These are phyloP conservation scores for Cynopterus brachyotis DNA, from an alignment of 2,113 vertebrate genomes.

Conservation along the genomic window DNA sequence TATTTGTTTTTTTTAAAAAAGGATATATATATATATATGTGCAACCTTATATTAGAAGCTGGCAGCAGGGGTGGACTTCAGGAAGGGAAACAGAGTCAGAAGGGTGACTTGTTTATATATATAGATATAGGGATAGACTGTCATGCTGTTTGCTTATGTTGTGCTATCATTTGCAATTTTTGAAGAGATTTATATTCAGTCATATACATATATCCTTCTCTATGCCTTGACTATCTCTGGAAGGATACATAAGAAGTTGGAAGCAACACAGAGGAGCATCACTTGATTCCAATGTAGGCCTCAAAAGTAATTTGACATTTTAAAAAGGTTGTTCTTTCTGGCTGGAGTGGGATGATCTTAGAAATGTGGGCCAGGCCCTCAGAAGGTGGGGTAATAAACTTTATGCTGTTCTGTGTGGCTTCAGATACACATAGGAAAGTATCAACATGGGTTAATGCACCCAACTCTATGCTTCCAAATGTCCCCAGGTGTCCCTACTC, in stretches of 20 bases:
- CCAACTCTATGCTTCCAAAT: neutral
- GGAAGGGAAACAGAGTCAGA: neutral
- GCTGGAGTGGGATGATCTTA: neutral
- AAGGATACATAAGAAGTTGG: neutral
- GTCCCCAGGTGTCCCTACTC: neutral
- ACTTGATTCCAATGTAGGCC: neutral
- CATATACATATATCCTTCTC: neutral
- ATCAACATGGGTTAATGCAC: neutral
- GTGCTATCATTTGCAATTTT: neutral
- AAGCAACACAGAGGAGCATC: neutral
- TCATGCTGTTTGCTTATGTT: neutral
- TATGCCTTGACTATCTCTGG: neutral
- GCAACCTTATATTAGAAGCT: neutral
- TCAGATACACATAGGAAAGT: neutral
- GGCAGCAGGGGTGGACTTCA: neutral
- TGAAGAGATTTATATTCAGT: neutral
- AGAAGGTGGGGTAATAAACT: neutral
- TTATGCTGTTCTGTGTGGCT: neutral
- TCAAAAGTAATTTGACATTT: neutral
- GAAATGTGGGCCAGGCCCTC: neutral
- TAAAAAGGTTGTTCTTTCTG: neutral
- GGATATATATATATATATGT: neutral
- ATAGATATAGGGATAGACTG: neutral
- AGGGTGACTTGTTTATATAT: neutral
- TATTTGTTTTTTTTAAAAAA: neutral